Base-by-base conservation (phyloP, 1,140 invertebrate genomes). In the Thereuonema tuberculata region DNA sequence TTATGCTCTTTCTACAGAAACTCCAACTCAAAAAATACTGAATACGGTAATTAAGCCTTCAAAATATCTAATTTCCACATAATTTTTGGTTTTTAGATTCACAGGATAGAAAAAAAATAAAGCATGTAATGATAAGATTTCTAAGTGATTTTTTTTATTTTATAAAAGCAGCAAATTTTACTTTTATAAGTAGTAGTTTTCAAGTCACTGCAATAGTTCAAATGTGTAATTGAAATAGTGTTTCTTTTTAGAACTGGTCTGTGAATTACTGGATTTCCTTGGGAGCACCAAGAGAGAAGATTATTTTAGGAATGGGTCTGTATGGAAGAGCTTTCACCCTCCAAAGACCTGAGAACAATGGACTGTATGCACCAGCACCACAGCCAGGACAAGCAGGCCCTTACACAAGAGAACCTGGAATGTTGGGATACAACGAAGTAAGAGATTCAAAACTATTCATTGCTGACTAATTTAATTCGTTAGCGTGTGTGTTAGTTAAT, bases 281-380 rank as follows among this genome's bases (percentile, higher is more conserved):
- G 66, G 90, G 89, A 23, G 85, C 86, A 0, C 83, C 85, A 2
- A 74, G 82, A 0, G 80, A 83, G 23, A 93, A 87, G 64, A 77
- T 93, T 17, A 81, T 92, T 0, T 84, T 93, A 82, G 90, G 90
- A 55, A 86, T 93, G 79, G 89, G 89, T 1, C 70, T 90, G n/a
- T 94, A 93, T 68, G 90, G 89, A 0, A 87, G 92, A 69, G 83
- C 86, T 1, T 93, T 93, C 67, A 82, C 82, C 0, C 69, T 88
- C 21, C 71, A 74, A 29, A 80, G 83, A 55, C 69, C 77, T 27
- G 77, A 75, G 24, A 77, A 81, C 17, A 78, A 83, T 65, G 84
- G 81, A 0, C 69, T 92, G 1, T 87, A 89, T 67, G 78, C 83
- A 0, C 82, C 82, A 23, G 86, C 87, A 0, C 78, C 82, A 64